Evolutionary conservation across 2,888 invertebrate genomes (phyloP).

Genomic region (Dioctria rufipes): DNA sequence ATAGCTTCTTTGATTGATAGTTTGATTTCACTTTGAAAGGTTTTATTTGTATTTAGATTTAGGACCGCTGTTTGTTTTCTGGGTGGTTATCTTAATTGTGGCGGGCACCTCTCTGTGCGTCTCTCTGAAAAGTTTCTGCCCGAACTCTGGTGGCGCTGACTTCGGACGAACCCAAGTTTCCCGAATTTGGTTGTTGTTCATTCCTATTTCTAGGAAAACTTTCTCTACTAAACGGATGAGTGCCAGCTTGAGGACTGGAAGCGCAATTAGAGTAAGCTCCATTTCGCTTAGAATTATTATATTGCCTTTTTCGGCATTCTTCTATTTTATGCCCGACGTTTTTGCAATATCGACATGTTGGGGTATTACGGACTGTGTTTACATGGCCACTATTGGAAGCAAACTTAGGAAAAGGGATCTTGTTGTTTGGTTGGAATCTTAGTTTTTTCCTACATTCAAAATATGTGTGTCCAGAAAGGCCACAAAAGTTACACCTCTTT

Average conservation of each 20-base stretch:
- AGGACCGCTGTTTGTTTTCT: not conserved
- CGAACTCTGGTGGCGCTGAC: no score
- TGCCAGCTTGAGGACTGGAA: not conserved
- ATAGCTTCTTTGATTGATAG: not conserved
- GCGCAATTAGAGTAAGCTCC: not conserved
- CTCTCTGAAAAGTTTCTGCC: no score
- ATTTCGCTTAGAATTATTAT: not conserved
- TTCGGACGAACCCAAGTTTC: no score
- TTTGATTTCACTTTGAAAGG: conserved; percentile 3
- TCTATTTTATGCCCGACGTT: not conserved
- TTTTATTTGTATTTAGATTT: not conserved
- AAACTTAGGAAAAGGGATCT: not conserved
- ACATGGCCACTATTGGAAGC: not conserved
- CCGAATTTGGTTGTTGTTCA: not conserved
- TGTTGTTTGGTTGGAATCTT: not conserved
- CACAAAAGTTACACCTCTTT: not conserved
- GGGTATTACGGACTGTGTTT: not conserved
- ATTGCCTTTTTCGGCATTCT: conserved; percentile 3
- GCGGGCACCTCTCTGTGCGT: no score
- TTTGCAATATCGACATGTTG: no score
- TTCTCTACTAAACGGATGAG: not conserved
- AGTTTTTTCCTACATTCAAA: not conserved
- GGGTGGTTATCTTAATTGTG: no score
- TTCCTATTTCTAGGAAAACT: no score
- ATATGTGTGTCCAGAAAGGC: not conserved